These are phyloP conservation scores for Xenopus borealis DNA, from an alignment of 2,113 vertebrate species.

Conservation along the genomic window DNA sequence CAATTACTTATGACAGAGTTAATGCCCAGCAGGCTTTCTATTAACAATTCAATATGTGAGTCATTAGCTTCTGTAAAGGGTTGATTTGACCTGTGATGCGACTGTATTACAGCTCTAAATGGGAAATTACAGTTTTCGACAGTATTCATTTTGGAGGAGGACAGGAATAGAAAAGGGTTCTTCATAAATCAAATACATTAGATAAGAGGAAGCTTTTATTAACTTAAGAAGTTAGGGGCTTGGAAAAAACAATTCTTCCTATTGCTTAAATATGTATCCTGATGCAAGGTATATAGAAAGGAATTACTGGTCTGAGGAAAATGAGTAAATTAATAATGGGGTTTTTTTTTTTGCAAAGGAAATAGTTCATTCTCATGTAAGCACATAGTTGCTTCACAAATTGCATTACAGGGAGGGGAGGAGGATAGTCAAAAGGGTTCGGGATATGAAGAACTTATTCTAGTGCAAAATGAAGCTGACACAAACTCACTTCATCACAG, in stretches of 20 bases:
- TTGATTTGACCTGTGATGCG: conserved; percentile 32
- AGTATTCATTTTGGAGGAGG: conserved; percentile 29
- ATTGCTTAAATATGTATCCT: background rate
- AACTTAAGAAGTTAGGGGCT: background rate
- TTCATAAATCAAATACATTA: background rate
- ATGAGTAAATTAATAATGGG: no score
- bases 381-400: no score
- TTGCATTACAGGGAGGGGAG: no score
- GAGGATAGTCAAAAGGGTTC: no score
- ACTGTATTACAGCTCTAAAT: conserved; percentile 37
- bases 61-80: conserved; percentile 29
- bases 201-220: background rate
- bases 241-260: conserved; percentile 19
- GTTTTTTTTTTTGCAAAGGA: no score
- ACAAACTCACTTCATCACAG: no score
- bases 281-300: no score
- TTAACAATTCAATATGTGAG: conserved; percentile 40
- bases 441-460: no score
- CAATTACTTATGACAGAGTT: conserved; percentile 37
- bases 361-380: no score
- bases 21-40: conserved; percentile 35
- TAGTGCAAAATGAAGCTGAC: no score
- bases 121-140: conserved; percentile 32
- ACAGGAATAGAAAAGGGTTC: conserved; percentile 3
- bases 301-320: no score